Percentiles rank a stretch among this genome's conserved stretches.
phyloP scores from a whole-genome alignment of 2,888 invertebrate species.

The Acanthosepion esculentum region DNA sequence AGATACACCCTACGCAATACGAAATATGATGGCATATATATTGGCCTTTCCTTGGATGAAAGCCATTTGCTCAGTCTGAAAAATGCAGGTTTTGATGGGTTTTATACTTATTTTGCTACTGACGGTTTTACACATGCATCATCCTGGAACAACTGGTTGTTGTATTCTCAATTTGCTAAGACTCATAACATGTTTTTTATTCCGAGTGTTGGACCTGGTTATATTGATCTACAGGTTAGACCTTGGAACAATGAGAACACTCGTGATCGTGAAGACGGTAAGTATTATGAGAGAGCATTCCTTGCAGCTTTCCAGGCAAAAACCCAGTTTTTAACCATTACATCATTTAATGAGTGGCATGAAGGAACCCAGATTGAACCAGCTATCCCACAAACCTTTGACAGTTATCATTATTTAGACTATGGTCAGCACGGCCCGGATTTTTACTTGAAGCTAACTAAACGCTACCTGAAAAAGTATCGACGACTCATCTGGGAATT shows the following conservation, averaged over 20 bases:
- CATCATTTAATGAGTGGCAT: slow-evolving; percentile 85
- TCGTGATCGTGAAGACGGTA: slow-evolving; percentile 78
- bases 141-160: slow-evolving; percentile 74
- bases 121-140: slow-evolving; percentile 82
- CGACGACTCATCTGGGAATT: background rate
- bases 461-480: slow-evolving; percentile 54
- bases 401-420: slow-evolving; percentile 76
- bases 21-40: slow-evolving; percentile 79
- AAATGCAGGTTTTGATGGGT: slow-evolving; percentile 78
- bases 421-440: slow-evolving; percentile 80
- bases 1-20: slow-evolving; percentile 78
- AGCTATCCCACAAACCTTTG: slow-evolving; percentile 75
- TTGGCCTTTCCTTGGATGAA: slow-evolving; percentile 79
- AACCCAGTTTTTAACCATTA: slow-evolving; percentile 80
- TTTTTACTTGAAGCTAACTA: slow-evolving; percentile 81
- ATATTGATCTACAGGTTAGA: slow-evolving; percentile 80
- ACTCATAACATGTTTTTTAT: slow-evolving; percentile 76
- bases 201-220: slow-evolving; percentile 83
- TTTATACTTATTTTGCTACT: slow-evolving; percentile 82
- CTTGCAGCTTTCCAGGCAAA: slow-evolving; percentile 79
- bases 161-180: slow-evolving; percentile 60
- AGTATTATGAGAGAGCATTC: slow-evolving; percentile 82
- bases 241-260: slow-evolving; percentile 80
- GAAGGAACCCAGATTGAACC: slow-evolving; percentile 86
- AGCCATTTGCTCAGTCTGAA: slow-evolving; percentile 76